Evolutionary conservation across 2,888 invertebrate genomes (phyloP).

Genomic region (Acrobasis consociella): DNA sequence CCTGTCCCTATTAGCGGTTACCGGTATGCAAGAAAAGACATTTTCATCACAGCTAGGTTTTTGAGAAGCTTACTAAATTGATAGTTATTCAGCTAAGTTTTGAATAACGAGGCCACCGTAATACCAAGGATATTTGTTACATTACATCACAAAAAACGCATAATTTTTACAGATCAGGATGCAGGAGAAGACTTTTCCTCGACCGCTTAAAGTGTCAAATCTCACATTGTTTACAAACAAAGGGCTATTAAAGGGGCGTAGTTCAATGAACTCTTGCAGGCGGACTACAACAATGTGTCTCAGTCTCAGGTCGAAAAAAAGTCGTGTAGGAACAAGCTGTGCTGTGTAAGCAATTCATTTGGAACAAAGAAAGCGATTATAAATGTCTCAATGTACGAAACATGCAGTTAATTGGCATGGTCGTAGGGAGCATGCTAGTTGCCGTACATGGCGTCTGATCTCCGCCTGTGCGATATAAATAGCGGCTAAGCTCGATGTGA

Average conservation of each 20-base stretch:
- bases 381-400: constrained; percentile 62
- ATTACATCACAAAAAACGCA: not conserved
- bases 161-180: not conserved
- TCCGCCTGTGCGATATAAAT: constrained; percentile 71
- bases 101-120: not conserved
- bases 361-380: constrained; percentile 60
- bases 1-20: constrained; percentile 50
- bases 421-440: constrained; percentile 62
- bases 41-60: not conserved
- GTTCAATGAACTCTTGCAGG: constrained; percentile 61
- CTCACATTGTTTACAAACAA: constrained; percentile 63
- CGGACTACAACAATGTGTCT: constrained; percentile 39
- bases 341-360: constrained; percentile 48
- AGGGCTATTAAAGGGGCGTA: constrained; percentile 50
- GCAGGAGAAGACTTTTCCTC: constrained; percentile 36
- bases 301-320: constrained; percentile 43
- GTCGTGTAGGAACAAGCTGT: constrained; percentile 46
- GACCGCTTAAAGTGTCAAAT: constrained; percentile 50
- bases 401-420: constrained; percentile 61
- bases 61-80: not conserved
- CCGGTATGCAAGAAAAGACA: constrained; percentile 3
- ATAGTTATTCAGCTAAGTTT: not conserved
- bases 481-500: constrained; percentile 65
- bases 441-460: constrained; percentile 73
- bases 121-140: not conserved